Percentiles rank a stretch among this genome's conserved stretches.
Conservation (phyloP, 2,797 vertebrate genomes). For the Clarias laeviceps region DNA sequence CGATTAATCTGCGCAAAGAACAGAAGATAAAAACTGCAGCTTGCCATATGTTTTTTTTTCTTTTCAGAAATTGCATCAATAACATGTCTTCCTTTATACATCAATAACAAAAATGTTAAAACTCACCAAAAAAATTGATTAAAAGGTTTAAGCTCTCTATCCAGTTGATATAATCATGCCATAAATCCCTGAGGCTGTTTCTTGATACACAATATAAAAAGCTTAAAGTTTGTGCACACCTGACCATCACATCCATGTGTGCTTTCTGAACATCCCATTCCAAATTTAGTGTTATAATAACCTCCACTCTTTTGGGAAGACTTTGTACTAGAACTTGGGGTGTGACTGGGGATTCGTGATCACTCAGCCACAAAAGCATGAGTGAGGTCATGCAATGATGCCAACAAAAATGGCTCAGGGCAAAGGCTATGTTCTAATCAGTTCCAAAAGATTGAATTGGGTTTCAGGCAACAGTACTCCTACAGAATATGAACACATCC, state of each 20-base stretch:
- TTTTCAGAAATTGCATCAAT: background rate
- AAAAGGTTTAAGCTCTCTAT: background rate
- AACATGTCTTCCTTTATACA: background rate
- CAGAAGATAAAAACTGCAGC: background rate
- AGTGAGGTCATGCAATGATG: background rate
- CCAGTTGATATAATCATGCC: background rate
- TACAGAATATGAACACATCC: too few species aligned
- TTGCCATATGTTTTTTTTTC: background rate
- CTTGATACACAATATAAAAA: background rate
- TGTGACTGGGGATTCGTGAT: background rate
- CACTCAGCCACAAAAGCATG: background rate
- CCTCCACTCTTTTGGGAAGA: background rate
- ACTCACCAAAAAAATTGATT: background rate
- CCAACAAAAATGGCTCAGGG: background rate
- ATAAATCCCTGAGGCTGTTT: background rate
- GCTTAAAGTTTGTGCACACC: background rate
- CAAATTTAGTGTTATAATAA: background rate
- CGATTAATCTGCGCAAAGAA: slow-evolving; percentile 79
- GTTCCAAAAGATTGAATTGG: background rate
- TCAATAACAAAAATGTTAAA: background rate
- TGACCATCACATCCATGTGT: background rate
- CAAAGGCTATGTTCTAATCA: background rate
- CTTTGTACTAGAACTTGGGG: background rate
- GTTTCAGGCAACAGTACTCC: background rate
- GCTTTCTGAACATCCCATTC: background rate